phyloP scores from a whole-genome alignment of 2,888 invertebrate species.

The Dioctria rufipes region DNA sequence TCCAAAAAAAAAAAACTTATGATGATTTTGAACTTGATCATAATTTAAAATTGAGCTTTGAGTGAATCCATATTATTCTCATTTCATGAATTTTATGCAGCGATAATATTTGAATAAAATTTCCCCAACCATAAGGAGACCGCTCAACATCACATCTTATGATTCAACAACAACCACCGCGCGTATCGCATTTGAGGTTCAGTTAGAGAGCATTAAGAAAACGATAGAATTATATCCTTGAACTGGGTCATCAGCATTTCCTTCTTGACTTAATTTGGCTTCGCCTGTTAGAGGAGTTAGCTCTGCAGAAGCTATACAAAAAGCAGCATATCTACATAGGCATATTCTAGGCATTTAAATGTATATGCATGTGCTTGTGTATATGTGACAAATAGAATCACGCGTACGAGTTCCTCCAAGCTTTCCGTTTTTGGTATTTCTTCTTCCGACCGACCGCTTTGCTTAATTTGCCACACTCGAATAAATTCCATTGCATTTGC shows the following conservation, averaged over 20 bases:
- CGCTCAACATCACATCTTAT: neutral
- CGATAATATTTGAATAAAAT: conserved; percentile 37
- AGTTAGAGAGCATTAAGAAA: conserved; percentile 18
- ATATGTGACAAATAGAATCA: neutral
- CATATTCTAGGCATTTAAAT: too few species aligned
- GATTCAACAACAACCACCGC: neutral
- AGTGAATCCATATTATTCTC: neutral
- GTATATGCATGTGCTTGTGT: neutral
- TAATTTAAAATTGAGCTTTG: too few species aligned
- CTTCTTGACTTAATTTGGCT: conserved; percentile 41
- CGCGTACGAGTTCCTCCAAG: conserved; percentile 1
- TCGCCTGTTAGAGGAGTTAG: neutral
- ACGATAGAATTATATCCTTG: conserved; percentile 54
- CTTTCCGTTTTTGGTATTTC: conserved; percentile 6
- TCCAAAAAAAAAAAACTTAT: too few species aligned
- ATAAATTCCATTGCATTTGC: conserved; percentile 24
- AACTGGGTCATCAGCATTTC: conserved; percentile 58
- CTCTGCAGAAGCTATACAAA: too few species aligned
- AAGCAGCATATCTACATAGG: too few species aligned
- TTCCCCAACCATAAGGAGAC: neutral
- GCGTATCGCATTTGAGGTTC: neutral
- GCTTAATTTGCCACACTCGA: conserved; percentile 12
- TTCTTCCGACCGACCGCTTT: neutral
- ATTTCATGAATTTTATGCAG: conserved; percentile 28
- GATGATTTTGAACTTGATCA: too few species aligned